A percentile compares a stretch with the other conserved stretches of the same genome.
phyloP scores from a whole-genome alignment of 64 coral and sea anemone genomes.

The Platygyra sinensis region DNA sequence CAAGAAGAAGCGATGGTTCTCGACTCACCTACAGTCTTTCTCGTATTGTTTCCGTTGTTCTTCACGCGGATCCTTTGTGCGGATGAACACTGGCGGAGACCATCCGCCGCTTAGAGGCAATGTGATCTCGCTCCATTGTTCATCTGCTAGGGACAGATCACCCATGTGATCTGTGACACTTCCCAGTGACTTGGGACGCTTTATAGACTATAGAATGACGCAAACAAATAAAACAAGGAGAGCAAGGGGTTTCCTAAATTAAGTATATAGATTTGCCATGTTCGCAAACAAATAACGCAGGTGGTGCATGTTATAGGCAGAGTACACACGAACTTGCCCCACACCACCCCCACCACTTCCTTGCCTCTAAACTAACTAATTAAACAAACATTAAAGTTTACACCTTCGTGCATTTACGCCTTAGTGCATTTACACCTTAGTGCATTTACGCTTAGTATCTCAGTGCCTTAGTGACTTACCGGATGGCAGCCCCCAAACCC shows the following conservation, averaged over 20 bases:
- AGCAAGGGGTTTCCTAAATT: not conserved
- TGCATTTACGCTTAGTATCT: no score
- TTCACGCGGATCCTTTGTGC: slow-evolving; percentile 68
- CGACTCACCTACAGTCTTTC: slow-evolving; percentile 81
- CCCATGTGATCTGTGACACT: slow-evolving; percentile 1
- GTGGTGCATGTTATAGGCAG: no score
- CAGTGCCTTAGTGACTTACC: no score
- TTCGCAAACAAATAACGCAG: no score
- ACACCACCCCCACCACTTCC: no score
- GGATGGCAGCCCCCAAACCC: no score
- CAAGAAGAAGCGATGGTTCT: not conserved
- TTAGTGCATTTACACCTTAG: no score
- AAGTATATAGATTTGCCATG: not conserved
- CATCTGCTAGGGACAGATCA: slow-evolving; percentile 32
- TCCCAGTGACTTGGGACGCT: slow-evolving; percentile 68
- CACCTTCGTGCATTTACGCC: no score
- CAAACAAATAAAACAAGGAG: no score
- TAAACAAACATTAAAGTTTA: no score
- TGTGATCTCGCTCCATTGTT: slow-evolving; percentile 57
- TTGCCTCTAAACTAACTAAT: no score
- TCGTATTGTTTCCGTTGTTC: slow-evolving; percentile 82
- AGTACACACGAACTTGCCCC: no score
- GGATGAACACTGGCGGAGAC: slow-evolving; percentile 86
- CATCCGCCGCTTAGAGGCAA: slow-evolving; percentile 77
- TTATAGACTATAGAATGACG: slow-evolving; percentile 43